Evolutionary conservation across 2,888 invertebrate species (phyloP).

Genomic region (Autographa pulchrina): DNA sequence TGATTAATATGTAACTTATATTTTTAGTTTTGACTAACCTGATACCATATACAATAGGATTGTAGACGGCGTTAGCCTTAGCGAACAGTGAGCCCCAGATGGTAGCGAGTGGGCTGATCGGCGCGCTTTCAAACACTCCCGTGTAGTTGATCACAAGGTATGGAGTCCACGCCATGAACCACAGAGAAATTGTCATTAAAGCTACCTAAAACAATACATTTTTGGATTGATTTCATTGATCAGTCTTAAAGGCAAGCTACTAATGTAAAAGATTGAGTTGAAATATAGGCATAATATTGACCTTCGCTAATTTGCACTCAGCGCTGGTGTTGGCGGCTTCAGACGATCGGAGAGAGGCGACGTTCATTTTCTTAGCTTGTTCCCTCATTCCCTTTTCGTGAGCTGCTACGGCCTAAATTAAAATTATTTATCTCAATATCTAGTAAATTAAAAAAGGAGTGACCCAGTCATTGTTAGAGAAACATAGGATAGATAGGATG

Average conservation of each 20-base stretch:
- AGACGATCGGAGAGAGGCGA: slow-evolving; percentile 94
- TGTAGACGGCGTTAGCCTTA: slow-evolving; percentile 97
- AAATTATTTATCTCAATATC: not conserved
- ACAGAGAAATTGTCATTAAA: slow-evolving; percentile 96
- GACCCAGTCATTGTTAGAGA: no score
- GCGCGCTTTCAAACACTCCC: slow-evolving; percentile 93
- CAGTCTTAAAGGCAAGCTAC: not conserved
- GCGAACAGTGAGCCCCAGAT: slow-evolving; percentile 98
- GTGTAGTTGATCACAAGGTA: slow-evolving; percentile 95
- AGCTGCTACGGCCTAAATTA: slow-evolving; percentile 92
- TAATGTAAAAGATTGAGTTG: not conserved
- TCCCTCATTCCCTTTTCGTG: slow-evolving; percentile 96
- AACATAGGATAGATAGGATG: no score
- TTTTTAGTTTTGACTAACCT: slow-evolving; percentile 87
- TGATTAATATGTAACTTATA: not conserved
- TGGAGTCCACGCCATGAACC: slow-evolving; percentile 98
- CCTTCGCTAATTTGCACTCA: slow-evolving; percentile 96
- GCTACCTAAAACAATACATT: slow-evolving; percentile 90
- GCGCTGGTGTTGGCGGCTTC: slow-evolving; percentile 94
- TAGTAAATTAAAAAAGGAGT: no score
- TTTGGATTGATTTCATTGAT: not conserved
- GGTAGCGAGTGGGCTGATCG: slow-evolving; percentile 94
- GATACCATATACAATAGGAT: slow-evolving; percentile 97
- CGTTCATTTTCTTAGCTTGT: slow-evolving; percentile 98
- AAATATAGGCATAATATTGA: slow-evolving; percentile 54